phyloP scores from a whole-genome alignment of 2,888 invertebrate species.

The Nebria brevicollis region DNA sequence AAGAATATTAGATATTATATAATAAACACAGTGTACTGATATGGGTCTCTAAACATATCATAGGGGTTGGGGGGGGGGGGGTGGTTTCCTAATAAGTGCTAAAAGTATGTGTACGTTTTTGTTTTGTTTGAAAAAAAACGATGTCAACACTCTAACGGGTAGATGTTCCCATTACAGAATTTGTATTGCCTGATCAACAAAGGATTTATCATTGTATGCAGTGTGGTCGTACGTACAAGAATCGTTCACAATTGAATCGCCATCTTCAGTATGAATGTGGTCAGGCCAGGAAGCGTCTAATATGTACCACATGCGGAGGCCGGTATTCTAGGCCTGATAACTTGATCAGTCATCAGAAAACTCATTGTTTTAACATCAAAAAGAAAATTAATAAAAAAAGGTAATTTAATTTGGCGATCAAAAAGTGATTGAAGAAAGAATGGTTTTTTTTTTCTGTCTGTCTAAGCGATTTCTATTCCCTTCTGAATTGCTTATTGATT shows the following conservation, averaged over 20 bases:
- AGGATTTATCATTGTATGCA: constrained; percentile 15
- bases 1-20: too few relatives aligned
- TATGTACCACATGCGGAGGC: constrained; percentile 56
- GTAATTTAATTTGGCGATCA: neutral
- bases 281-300: constrained; percentile 56
- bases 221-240: constrained; percentile 51
- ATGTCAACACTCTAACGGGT: constrained; percentile 10
- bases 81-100: neutral
- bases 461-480: too few relatives aligned
- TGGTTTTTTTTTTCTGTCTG: too few relatives aligned
- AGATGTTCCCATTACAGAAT: constrained; percentile 14
- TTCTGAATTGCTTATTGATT: too few relatives aligned
- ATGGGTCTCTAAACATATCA: neutral
- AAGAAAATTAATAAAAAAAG: neutral
- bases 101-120: neutral
- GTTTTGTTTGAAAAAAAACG: neutral
- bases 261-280: constrained; percentile 61
- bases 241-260: constrained; percentile 55
- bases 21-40: too few relatives aligned
- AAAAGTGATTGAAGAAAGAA: too few relatives aligned
- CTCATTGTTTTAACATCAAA: neutral
- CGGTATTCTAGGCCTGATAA: constrained; percentile 56
- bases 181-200: neutral
- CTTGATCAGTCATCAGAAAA: constrained; percentile 46
- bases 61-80: too few relatives aligned